A percentile compares a stretch with the other conserved stretches of the same genome.
Evolutionary conservation across 1,140 invertebrate genomes (phyloP).

Genomic region (Megathymus violae): DNA sequence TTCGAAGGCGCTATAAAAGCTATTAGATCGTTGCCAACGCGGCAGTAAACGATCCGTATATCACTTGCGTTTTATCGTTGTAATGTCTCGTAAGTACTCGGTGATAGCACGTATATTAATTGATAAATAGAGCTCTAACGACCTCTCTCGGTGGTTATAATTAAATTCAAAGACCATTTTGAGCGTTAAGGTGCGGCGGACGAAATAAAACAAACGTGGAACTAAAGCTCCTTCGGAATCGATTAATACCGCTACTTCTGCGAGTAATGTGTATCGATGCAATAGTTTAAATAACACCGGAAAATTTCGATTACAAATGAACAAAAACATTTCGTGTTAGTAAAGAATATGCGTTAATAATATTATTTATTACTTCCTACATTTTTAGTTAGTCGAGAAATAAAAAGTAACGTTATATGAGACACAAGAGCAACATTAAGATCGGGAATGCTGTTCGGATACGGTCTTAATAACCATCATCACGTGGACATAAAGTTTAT

Average conservation of each 20-base stretch:
- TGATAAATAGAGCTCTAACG: background rate
- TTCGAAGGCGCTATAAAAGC: slow-evolving; percentile 42
- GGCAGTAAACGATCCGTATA: slow-evolving; percentile 42
- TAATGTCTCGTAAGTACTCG: slow-evolving; percentile 36
- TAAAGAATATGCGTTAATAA: no score
- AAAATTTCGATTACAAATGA: no score
- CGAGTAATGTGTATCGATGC: no score
- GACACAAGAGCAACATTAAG: slow-evolving; percentile 13
- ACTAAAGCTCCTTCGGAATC: background rate
- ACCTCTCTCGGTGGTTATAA: background rate
- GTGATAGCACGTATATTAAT: slow-evolving; percentile 6
- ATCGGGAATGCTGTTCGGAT: slow-evolving; percentile 10
- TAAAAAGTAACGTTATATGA: background rate
- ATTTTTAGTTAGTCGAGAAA: background rate
- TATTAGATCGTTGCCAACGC: slow-evolving; percentile 26
- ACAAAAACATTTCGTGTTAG: no score
- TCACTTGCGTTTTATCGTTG: slow-evolving; percentile 46
- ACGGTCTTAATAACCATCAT: slow-evolving; percentile 16
- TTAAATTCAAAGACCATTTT: slow-evolving; percentile 1
- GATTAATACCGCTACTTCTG: no score
- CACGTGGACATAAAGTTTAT: slow-evolving; percentile 44
- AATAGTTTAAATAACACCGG: no score
- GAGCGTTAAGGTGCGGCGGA: background rate
- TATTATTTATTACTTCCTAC: background rate
- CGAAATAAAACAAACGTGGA: background rate